Conservation (phyloP, 1,140 invertebrate species). For the Periplaneta americana region DNA sequence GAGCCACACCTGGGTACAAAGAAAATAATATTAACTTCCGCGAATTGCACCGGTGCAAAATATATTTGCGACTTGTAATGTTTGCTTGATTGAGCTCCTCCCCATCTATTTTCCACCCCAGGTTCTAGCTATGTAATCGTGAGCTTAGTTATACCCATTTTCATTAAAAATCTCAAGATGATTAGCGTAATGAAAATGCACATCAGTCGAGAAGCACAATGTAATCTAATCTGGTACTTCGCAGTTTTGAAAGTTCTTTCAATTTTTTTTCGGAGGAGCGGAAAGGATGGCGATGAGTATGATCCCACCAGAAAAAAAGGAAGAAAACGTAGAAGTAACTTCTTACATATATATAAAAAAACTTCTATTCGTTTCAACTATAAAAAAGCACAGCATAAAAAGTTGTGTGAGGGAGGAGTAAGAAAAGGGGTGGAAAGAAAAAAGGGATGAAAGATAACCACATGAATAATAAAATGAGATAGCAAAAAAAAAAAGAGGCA, state of each 20-base stretch:
- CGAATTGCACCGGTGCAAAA: too few species aligned
- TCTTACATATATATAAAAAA: neutral
- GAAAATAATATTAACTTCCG: too few species aligned
- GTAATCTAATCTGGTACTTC: neutral
- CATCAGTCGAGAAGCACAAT: neutral
- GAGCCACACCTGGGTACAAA: too few species aligned
- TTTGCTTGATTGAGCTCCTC: too few species aligned
- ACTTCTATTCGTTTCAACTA: neutral
- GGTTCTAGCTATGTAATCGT: neutral
- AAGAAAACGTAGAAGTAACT: too few species aligned
- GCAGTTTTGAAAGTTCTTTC: neutral
- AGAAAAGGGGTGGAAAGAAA: neutral
- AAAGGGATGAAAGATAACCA: conserved; percentile 2
- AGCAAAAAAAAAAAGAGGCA: neutral
- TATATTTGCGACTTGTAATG: too few species aligned
- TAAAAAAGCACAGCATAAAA: neutral
- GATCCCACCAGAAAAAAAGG: neutral
- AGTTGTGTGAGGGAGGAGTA: neutral
- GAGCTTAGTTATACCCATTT: neutral
- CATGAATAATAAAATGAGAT: conserved; percentile 7
- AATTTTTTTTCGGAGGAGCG: neutral
- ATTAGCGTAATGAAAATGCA: neutral
- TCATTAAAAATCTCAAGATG: neutral
- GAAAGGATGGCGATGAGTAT: neutral
- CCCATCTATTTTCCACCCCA: too few species aligned